Evolutionary conservation across 2,797 vertebrate genomes (phyloP), one percentile per base, ranked within the genome.

Genomic region (Alcedo quadribrachys): DNA sequence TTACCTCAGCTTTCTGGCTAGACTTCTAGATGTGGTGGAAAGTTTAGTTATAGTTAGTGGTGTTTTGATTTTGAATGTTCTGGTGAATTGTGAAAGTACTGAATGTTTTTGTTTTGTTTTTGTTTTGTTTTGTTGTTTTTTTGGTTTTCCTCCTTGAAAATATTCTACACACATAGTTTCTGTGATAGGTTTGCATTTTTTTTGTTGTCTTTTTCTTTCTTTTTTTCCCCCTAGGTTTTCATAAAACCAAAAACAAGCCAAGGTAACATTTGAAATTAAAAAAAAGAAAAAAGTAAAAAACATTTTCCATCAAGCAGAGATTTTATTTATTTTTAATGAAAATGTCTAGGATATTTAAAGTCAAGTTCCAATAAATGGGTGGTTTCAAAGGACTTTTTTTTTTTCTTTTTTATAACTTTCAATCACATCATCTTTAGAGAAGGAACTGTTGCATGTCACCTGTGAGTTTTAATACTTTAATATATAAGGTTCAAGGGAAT

Each of bases 231-330:
- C 11, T 15, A 46, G 27, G 1, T 45, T 81, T 66, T 54, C 28
- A 40, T n/a, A 37, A 68, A 62, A 88, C 4, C 3, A 67, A 54
- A 8, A 68, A 19, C 2, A 54, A 55, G 51, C 0, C 6, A 50
- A 46, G 5, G 4, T 37, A 88, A 15, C 0, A 14, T 18, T 55
- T 79, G 18, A 55, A 55, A 55, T 32, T 12, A 48, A 48, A 46
- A 25, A 48, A 48, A 17, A 78, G 75, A 91, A 62, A 45, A 43
- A 17, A 17, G 4, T 6, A 81, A 14, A 32, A 80, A 70, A 30
- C 5, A 9, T 4, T 24, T 76, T 66, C 19, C 0, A 6, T 24
- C 0, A 3, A 61, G 21, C 8, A 75, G 33, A 67, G 7, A 32
- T 74, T 57, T 67, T 42, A 40, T 63, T 42, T 25, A 8, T 61